These are phyloP conservation scores for Ammodramus savannarum DNA, from an alignment of 2,113 vertebrate species.

Conservation along the genomic window DNA sequence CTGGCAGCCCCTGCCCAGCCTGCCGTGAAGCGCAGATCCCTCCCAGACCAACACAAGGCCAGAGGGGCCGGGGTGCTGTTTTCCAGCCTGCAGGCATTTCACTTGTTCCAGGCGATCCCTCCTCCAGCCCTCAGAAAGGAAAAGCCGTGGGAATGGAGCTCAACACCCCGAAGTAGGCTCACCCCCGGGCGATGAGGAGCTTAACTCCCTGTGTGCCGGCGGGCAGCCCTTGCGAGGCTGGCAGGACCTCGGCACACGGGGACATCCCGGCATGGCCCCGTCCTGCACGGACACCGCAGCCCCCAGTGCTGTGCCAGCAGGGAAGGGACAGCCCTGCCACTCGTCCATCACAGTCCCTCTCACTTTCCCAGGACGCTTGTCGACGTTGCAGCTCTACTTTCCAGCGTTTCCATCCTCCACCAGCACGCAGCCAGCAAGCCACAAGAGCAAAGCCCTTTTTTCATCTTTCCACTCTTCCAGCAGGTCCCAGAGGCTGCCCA, in stretches of 20 bases:
- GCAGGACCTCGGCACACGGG: neutral
- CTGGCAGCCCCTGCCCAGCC: neutral
- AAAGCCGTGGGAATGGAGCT: constrained; percentile 62
- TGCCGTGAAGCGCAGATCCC: neutral
- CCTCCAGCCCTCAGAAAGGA: constrained; percentile 43
- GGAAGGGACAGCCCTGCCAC: neutral
- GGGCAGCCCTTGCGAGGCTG: neutral
- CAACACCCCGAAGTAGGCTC: constrained; percentile 9
- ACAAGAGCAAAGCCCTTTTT: neutral
- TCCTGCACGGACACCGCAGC: neutral
- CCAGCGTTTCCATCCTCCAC: neutral
- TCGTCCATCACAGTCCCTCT: neutral
- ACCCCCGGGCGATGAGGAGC: neutral
- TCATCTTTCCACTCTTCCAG: neutral
- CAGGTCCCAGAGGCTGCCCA: neutral
- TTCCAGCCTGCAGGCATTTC: constrained; percentile 25
- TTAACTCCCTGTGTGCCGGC: constrained; percentile 23
- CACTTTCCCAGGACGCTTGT: accelerated
- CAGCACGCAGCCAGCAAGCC: neutral
- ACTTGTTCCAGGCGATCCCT: constrained; percentile 16
- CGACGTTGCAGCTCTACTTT: neutral
- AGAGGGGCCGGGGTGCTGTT: neutral
- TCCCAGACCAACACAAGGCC: neutral
- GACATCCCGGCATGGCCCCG: neutral
- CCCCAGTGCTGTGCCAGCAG: accelerated